Base-by-base conservation (phyloP, 2,113 vertebrate species). In the Furnarius figulus region DNA sequence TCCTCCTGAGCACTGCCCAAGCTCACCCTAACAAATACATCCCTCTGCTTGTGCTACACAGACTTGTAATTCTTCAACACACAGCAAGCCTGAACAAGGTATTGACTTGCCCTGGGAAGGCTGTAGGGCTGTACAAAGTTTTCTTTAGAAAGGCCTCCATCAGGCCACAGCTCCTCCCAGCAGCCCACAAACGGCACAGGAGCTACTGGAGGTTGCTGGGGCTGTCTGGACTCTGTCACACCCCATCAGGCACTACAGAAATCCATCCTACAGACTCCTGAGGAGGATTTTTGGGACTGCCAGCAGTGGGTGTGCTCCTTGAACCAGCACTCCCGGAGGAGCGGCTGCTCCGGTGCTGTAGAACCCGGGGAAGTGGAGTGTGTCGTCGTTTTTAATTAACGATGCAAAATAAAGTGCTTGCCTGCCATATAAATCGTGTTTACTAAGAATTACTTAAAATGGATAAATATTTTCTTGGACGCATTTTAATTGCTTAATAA, bases 391-490 rank as follows among this genome's bases (percentile, higher is more conserved):
- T 94, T 89, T 96, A 97, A 97, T 96, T 97, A 97, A 95, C 93
- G 85, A 85, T 44, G 71, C 67, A 58, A 93, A 97, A 97, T 50
- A 76, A 93, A 96, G 91, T 85, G 53, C 70, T 85, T 73, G 39
- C 96, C 81, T 47, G 83, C 89, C 91, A 77, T 93, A 89, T 87
- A 93, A 90, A 90, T 88, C 19, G 55, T 85, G 87, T 96, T 97
- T 93, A 83, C 93, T 53, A 28, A 78, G 93, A 95, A 90, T n/a
- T 81, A 85, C 89, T 95, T 91, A 81, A 91, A 96, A 90, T 7
- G 84, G 95, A 96, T 96, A 95, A 96, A 96, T 97, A 96, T 97
- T 97, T 97, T 95, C 91, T 87, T 89, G 91, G 95, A 87, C 3
- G 91, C 67, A 40, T 96, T 96, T 94, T 93, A 96, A 95, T 94